Base-by-base conservation (phyloP, 2,888 invertebrate genomes). In the Mesorhabditis spiculigera region DNA sequence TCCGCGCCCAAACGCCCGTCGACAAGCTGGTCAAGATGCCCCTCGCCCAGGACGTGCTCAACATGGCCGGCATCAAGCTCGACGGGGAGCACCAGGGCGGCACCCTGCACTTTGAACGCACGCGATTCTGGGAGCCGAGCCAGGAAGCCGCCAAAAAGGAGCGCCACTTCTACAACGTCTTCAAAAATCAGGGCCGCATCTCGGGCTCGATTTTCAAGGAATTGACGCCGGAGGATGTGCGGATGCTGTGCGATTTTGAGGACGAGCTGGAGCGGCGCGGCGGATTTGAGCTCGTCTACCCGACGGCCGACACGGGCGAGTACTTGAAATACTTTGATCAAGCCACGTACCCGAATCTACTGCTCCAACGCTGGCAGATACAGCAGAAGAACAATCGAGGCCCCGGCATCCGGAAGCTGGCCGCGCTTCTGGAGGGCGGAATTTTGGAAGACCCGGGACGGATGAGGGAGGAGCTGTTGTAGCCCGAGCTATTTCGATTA, bases 21-120 rank as follows among this genome's bases (percentile, higher is more conserved):
- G 97, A 97, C 87, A 90, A 92, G 73, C 92, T 92, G 83, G 94
- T 96, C 65, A 97, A 98, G 86, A 94, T 94, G 0, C 94, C 94
- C 0, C 88, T 98, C 82, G 93, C 96, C 6, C 90, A 91, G 76
- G 92, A 94, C 71, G 90, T 96, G 69, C 91, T 98, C 78, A 95
- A 97, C 87, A 90, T 96, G 75, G 94, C 93, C 43, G 93, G 96
- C 79, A 95, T 93, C 87, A 93, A 93, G 85, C 75, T 78, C 8
- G 77, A 77, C 6, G 74, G 77, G 13, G 64, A 68, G 74, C 74
- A 66, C 28, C 28, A 28, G 28, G 28, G 28, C 28, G 28, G 28
- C 28, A 28, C 58, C 65, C 69, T 42, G 69, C 61, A 65, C 65
- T 28, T 28, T 28, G 28, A 28, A 28, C 28, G 28, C 28, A 28